phyloP scores from a whole-genome alignment of 2,797 vertebrate species.

The Brachyrhaphis roseni region DNA sequence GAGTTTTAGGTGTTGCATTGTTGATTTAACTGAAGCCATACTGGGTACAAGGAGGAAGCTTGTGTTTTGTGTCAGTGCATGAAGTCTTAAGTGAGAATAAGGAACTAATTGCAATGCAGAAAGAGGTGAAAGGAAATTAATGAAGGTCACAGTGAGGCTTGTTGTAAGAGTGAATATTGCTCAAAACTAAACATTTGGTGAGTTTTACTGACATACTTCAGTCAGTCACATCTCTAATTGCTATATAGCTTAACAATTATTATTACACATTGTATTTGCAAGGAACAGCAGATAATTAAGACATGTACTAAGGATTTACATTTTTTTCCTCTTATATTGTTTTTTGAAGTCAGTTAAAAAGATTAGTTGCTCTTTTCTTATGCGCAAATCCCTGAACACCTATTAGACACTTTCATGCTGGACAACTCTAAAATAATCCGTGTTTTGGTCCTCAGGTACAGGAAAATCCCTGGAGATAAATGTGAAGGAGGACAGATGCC shows the following conservation, averaged over 20 bases:
- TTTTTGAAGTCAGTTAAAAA: background rate
- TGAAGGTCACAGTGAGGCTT: constrained; percentile 3
- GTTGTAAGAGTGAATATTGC: constrained; percentile 3
- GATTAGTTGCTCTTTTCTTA: background rate
- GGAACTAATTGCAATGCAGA: constrained; percentile 29
- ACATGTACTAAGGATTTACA: background rate
- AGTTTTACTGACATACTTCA: background rate
- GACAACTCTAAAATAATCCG: background rate
- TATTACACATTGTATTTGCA: background rate
- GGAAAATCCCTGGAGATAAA: constrained; percentile 95
- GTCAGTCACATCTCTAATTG: background rate
- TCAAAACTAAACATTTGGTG: background rate
- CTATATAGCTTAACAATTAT: background rate
- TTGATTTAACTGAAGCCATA: background rate
- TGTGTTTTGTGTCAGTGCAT: background rate
- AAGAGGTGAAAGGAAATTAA: constrained; percentile 26
- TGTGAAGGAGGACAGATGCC: constrained; percentile 86
- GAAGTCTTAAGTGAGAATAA: background rate
- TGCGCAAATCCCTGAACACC: background rate
- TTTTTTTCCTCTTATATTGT: background rate
- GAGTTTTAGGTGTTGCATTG: background rate
- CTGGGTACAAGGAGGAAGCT: background rate
- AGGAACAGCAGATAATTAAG: background rate
- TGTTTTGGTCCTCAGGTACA: constrained; percentile 81
- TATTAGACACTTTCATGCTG: background rate